Conservation (phyloP, 2,797 vertebrate genomes). For the Hyperoplus immaculatus region DNA sequence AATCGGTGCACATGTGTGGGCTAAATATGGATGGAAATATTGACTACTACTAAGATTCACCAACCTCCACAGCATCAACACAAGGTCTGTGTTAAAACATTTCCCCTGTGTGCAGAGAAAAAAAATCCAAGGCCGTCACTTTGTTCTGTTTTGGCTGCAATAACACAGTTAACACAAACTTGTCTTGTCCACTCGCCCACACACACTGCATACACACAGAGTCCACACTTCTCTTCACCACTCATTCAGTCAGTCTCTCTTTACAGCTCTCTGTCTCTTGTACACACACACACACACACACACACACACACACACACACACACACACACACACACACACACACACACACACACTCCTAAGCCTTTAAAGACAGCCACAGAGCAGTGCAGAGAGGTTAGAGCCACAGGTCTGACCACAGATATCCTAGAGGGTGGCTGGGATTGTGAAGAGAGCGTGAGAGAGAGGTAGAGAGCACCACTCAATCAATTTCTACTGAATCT, state of each 20-base stretch:
- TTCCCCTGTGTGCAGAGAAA: slow-evolving; percentile 13
- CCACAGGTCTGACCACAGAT: slow-evolving; percentile 54
- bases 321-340: slow-evolving; percentile 11
- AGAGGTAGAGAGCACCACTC: slow-evolving; percentile 61
- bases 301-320: neutral
- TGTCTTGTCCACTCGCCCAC: neutral
- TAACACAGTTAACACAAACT: neutral
- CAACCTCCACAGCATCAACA: neutral
- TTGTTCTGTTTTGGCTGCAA: slow-evolving; percentile 20
- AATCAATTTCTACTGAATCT: slow-evolving; percentile 77
- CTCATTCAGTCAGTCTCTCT: neutral
- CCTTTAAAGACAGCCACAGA: slow-evolving; percentile 36
- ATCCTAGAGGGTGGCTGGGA: slow-evolving; percentile 63
- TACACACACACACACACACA: neutral
- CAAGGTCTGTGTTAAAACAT: neutral
- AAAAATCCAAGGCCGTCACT: neutral
- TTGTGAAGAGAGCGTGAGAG: slow-evolving; percentile 70
- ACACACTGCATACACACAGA: slow-evolving; percentile 24
- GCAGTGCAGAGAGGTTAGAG: slow-evolving; percentile 46
- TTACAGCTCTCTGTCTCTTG: slow-evolving; percentile 5
- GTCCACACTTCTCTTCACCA: neutral
- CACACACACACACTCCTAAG: neutral
- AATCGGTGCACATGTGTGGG: neutral
- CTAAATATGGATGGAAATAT: neutral
- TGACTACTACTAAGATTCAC: neutral